Percentiles rank a stretch among this genome's conserved stretches.
Conservation (phyloP, 2,113 vertebrate species). For the Halichoeres trimaculatus region DNA sequence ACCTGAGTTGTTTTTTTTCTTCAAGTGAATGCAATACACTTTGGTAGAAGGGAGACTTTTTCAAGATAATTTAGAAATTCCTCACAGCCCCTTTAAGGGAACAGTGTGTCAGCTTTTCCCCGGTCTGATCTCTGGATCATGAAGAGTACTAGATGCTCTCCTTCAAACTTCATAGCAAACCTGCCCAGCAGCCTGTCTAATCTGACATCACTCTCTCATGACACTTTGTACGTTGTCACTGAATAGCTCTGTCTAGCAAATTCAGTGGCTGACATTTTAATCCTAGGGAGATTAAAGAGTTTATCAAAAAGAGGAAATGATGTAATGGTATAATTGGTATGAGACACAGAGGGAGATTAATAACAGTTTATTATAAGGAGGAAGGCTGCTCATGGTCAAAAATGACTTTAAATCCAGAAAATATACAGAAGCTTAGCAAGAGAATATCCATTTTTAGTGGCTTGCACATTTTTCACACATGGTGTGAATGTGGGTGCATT, state of each 20-base stretch:
- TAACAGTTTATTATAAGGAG: constrained; percentile 37
- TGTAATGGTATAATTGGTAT: constrained; percentile 24
- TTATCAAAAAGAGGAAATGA: constrained; percentile 21
- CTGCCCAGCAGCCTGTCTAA: constrained; percentile 3
- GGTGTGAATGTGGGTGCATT: neutral
- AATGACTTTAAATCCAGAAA: neutral
- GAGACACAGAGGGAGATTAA: constrained; percentile 27
- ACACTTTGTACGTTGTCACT: constrained; percentile 26
- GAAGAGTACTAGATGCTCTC: constrained; percentile 34
- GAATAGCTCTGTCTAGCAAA: constrained; percentile 29
- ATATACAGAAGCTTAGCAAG: neutral
- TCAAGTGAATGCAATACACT: too few relatives aligned
- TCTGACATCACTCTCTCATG: constrained; percentile 39
- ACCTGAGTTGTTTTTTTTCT: too few relatives aligned
- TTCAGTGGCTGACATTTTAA: constrained; percentile 19
- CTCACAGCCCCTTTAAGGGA: neutral
- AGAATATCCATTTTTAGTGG: neutral
- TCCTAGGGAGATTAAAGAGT: constrained; percentile 36
- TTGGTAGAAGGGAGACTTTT: too few relatives aligned
- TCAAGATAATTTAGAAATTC: too few relatives aligned
- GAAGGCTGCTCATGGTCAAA: constrained; percentile 20
- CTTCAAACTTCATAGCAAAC: constrained; percentile 23
- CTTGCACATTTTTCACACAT: neutral
- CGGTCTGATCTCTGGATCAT: constrained; percentile 18
- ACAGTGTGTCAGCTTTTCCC: constrained; percentile 3